Base-by-base conservation (phyloP, 2,797 vertebrate genomes). In the Ptychadena robeensis region DNA sequence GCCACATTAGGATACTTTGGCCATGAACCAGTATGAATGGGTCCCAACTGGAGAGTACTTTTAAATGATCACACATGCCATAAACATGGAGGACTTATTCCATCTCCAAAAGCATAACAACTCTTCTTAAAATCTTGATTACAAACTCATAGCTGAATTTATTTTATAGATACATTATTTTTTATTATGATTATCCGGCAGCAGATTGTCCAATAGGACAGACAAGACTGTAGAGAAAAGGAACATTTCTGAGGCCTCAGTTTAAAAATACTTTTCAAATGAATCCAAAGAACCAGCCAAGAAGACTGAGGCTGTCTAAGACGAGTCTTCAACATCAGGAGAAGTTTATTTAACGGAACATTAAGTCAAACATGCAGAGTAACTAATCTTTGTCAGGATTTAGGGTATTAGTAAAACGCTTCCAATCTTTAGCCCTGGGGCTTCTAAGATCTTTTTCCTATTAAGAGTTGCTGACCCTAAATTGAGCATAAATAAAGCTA, bases 171-270 rank as follows among this genome's bases (percentile, higher is more conserved):
- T 35, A 3, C 9, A 35, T 35, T 35, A 35, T 35, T 3, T 35
- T 35, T 35, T 48, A 48, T 27, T 10, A 22, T 25, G 38, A 38
- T 67, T 30, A n/a, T 12, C n/a, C 30, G 34, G 40, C 48, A 77
- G 66, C 31, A 37, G 63, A 35, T 44, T 68, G 75, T 57, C 30
- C 67, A 30, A 78, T 18, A 40, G 32, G 68, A 78, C 14, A 67
- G 75, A 25, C 35, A 12, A 69, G 11, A 69, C 15, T 27, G 73
- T 73, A 48, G 31, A 83, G 86, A 87, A 86, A 69, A 88, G 82
- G 71, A 85, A 86, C 73, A 87, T 89, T 91, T 91, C 88, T 91
- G 84, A 93, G 89, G 87, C 87, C 90, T 90, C 85, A 89, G 78
- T 89, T 74, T 85, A 73, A 85, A 86, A 85, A 89, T 76, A 84